Evolutionary conservation across 2,113 vertebrate genomes (phyloP).

Genomic region (Romanogobio albipinnatus): DNA sequence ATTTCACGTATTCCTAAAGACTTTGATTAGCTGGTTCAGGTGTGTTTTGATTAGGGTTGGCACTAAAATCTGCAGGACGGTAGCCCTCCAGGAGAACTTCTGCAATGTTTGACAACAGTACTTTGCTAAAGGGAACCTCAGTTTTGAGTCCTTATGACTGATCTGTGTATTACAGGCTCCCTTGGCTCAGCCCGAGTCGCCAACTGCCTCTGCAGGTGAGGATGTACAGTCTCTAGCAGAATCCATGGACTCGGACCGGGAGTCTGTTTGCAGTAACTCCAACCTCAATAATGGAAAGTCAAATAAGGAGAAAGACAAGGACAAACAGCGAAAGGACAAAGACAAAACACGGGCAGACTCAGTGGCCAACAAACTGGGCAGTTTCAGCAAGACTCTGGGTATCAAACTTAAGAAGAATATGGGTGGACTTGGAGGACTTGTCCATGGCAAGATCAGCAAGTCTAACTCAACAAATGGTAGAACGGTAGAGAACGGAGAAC

Average conservation of each 20-base stretch:
- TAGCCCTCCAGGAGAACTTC: neutral
- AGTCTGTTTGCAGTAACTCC: constrained; percentile 96
- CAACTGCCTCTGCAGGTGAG: constrained; percentile 94
- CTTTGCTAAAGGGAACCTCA: neutral
- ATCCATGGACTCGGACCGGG: constrained; percentile 96
- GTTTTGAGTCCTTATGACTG: neutral
- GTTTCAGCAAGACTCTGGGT: constrained; percentile 96
- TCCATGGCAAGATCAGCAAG: constrained; percentile 94
- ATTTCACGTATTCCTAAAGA: neutral
- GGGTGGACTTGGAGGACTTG: constrained; percentile 94
- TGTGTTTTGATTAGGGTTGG: neutral
- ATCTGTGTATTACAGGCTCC: constrained; percentile 82
- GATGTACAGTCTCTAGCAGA: constrained; percentile 96
- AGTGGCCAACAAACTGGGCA: constrained; percentile 97
- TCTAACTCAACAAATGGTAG: constrained; percentile 78
- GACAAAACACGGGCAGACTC: constrained; percentile 93
- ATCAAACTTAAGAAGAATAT: constrained; percentile 99
- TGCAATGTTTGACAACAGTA: too few relatives aligned
- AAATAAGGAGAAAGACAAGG: constrained; percentile 88
- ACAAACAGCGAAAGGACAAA: constrained; percentile 95
- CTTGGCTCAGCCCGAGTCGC: constrained; percentile 96
- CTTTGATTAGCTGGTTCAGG: neutral
- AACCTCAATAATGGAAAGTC: constrained; percentile 91
- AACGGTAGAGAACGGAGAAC: constrained; percentile 53
- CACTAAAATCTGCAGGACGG: neutral